Conservation (phyloP, 2,113 vertebrate species). For the Danionella cerebrum region DNA sequence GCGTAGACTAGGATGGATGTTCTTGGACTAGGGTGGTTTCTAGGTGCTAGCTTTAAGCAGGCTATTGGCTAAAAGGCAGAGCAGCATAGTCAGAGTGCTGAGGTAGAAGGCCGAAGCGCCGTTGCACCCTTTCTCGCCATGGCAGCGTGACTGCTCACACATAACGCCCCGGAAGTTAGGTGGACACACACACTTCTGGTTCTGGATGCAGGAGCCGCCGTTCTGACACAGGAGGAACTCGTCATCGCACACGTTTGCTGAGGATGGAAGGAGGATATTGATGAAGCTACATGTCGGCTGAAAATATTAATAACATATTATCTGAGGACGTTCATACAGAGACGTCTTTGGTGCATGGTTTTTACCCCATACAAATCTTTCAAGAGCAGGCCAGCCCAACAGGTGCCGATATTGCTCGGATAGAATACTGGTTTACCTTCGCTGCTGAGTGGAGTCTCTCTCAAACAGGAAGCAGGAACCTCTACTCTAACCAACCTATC, state of each 20-base stretch:
- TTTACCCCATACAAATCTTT: no score
- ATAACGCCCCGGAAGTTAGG: constrained; percentile 65
- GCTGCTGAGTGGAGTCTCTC: no score
- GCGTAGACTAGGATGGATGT: constrained; percentile 1
- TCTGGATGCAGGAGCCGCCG: constrained; percentile 82
- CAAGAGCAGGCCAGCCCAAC: no score
- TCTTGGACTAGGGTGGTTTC: neutral
- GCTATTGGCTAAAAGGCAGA: constrained; percentile 56
- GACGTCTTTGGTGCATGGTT: no score
- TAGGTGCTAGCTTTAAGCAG: constrained; percentile 28
- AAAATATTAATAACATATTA: no score
- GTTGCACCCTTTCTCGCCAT: constrained; percentile 61
- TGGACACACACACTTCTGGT: constrained; percentile 79
- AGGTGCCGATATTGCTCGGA: no score
- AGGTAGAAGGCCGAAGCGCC: constrained; percentile 35
- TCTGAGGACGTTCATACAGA: no score
- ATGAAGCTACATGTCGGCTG: no score
- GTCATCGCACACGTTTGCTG: constrained; percentile 80
- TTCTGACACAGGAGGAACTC: constrained; percentile 79
- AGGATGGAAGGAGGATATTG: neutral
- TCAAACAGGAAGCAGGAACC: no score
- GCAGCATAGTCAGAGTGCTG: constrained; percentile 48
- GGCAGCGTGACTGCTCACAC: constrained; percentile 71
- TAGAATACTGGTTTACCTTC: no score
- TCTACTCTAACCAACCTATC: no score